Conservation (phyloP, 2,888 invertebrate species). For the Empis livida region DNA sequence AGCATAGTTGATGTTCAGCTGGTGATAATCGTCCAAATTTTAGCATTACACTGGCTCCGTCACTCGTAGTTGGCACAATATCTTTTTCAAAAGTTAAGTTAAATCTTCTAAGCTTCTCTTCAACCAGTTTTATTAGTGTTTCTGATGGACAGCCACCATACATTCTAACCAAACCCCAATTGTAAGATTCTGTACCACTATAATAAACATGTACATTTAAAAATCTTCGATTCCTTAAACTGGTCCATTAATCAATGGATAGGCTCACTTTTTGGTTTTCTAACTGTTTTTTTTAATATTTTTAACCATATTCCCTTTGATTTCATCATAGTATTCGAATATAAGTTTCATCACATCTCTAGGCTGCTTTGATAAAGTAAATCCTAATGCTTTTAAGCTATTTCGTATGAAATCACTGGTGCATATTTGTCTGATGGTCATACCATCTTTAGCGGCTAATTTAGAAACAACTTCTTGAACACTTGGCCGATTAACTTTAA, state of each 20-base stretch:
- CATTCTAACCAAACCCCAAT: not conserved
- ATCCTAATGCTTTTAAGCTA: not conserved
- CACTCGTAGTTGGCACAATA: not conserved
- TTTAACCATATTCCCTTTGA: not conserved
- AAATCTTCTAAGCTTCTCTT: not conserved
- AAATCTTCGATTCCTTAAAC: not conserved
- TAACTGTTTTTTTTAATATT: not conserved
- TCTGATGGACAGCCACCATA: not conserved
- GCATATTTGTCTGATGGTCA: not conserved
- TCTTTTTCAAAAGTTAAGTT: not conserved
- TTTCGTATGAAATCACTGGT: not conserved
- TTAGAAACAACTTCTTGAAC: not conserved
- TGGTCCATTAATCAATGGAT: conserved; percentile 1
- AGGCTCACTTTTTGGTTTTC: not conserved
- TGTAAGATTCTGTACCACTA: not conserved
- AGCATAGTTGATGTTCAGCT: not conserved
- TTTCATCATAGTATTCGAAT: not conserved
- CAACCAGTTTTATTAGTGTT: not conserved
- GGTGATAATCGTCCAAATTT: not conserved
- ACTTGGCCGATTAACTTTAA: not conserved
- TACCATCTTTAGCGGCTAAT: not conserved
- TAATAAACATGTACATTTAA: not conserved
- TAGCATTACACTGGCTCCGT: not conserved
- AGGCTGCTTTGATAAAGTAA: not conserved
- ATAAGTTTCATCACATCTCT: not conserved